These are phyloP conservation scores for Thereva unica DNA, from an alignment of 2,888 invertebrate genomes.

Conservation along the genomic window DNA sequence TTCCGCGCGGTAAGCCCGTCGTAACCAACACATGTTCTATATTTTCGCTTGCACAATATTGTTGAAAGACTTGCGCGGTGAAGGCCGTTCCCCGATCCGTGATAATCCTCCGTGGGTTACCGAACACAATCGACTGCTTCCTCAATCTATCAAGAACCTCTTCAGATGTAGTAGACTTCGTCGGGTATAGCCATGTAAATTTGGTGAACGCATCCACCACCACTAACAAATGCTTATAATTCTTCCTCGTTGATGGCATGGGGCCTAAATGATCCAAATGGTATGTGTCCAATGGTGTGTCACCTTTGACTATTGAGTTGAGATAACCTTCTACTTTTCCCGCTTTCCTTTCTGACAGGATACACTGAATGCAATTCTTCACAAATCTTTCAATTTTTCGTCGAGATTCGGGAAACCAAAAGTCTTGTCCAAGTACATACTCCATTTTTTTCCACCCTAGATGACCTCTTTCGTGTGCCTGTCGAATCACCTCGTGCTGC, in stretches of 20 bases:
- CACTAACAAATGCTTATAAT: slow-evolving; percentile 37
- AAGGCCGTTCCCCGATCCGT: not conserved
- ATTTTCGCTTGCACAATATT: slow-evolving; percentile 48
- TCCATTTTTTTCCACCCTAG: not conserved
- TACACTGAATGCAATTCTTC: slow-evolving; percentile 8
- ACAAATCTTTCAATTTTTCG: slow-evolving; percentile 3
- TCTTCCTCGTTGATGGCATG: slow-evolving; percentile 43
- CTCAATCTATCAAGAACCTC: not conserved
- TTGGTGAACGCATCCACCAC: slow-evolving; percentile 2
- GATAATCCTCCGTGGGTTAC: not conserved
- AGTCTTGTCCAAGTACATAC: not conserved
- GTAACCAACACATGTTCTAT: slow-evolving; percentile 47
- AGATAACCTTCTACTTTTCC: slow-evolving; percentile 50
- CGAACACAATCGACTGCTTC: not conserved
- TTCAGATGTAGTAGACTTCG: not conserved
- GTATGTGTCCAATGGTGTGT: slow-evolving; percentile 45
- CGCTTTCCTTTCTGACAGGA: not conserved
- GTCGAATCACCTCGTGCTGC: not conserved
- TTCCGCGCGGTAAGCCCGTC: slow-evolving; percentile 44
- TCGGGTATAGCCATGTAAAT: slow-evolving; percentile 2
- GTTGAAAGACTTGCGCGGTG: slow-evolving; percentile 48
- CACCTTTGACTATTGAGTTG: slow-evolving; percentile 47
- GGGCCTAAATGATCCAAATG: slow-evolving; percentile 52
- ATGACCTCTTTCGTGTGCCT: slow-evolving; percentile 12
- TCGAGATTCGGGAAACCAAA: not conserved